A percentile compares a stretch with the other conserved stretches of the same genome.
phyloP scores from a whole-genome alignment of 92 coral and sea anemone species.

The Nematostella vectensis region DNA sequence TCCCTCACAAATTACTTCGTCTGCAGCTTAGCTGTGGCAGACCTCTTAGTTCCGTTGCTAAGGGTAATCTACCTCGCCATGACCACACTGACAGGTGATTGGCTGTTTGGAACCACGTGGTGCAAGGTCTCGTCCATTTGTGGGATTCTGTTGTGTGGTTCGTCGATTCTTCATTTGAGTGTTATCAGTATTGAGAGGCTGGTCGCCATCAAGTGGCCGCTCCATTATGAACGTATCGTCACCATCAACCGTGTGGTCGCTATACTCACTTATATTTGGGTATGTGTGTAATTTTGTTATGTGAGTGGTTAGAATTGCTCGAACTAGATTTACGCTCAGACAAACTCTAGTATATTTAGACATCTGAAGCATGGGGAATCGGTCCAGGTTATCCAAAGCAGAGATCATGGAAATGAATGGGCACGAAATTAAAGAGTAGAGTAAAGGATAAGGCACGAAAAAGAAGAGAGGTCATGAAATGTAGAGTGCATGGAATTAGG shows the following conservation, averaged over 20 bases:
- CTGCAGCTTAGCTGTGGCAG: slow-evolving; percentile 74
- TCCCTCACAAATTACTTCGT: slow-evolving; percentile 80
- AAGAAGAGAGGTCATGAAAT: too few species aligned
- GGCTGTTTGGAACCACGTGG: slow-evolving; percentile 80
- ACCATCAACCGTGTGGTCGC: slow-evolving; percentile 52
- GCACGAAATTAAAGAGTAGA: too few species aligned
- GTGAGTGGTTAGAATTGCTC: too few species aligned
- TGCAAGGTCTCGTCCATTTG: slow-evolving; percentile 79
- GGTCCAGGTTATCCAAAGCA: too few species aligned
- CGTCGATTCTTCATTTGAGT: slow-evolving; percentile 85
- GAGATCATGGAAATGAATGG: too few species aligned
- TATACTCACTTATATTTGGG: slow-evolving; percentile 52
- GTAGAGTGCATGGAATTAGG: too few species aligned
- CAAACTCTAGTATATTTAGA: too few species aligned
- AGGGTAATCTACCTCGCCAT: slow-evolving; percentile 57
- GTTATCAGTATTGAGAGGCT: slow-evolving; percentile 81
- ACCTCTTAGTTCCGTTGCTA: slow-evolving; percentile 63
- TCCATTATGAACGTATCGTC: slow-evolving; percentile 49
- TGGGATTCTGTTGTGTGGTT: slow-evolving; percentile 71
- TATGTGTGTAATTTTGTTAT: slow-evolving; percentile 22
- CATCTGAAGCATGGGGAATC: too few species aligned
- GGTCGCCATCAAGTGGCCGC: slow-evolving; percentile 78
- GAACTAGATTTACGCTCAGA: too few species aligned
- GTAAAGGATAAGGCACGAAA: too few species aligned
- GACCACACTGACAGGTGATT: slow-evolving; percentile 48